Conservation (phyloP, 1,140 invertebrate species). For the Delia radicum region DNA sequence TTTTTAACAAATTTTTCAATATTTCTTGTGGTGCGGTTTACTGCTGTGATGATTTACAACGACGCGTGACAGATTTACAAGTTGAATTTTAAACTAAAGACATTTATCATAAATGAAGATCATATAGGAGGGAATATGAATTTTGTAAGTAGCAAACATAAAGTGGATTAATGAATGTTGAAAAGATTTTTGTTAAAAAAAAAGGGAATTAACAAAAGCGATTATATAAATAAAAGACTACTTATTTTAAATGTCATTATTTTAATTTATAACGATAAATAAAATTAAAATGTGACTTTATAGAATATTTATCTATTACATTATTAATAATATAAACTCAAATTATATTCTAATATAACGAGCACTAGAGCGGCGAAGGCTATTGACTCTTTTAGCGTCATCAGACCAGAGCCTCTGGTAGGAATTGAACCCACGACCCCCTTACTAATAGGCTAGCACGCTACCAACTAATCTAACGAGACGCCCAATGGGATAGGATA, state of each 20-base stretch:
- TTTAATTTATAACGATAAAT: not conserved
- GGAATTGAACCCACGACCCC: too few relatives aligned
- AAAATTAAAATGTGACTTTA: not conserved
- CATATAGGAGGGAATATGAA: not conserved
- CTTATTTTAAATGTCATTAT: not conserved
- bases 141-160: not conserved
- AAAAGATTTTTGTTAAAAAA: not conserved
- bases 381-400: too few relatives aligned
- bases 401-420: too few relatives aligned
- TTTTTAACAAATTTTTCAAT: not conserved
- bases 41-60: conserved; percentile 22
- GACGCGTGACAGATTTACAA: conserved; percentile 22
- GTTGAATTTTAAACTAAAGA: conserved; percentile 7
- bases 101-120: conserved; percentile 13
- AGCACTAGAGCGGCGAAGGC: too few relatives aligned
- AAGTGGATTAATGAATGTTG: not conserved
- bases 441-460: too few relatives aligned
- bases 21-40: not conserved
- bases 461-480: too few relatives aligned
- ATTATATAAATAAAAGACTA: not conserved
- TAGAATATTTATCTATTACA: too few relatives aligned
- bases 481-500: too few relatives aligned
- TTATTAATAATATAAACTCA: too few relatives aligned
- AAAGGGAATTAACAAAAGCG: not conserved
- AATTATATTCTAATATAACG: too few relatives aligned